phyloP scores from a whole-genome alignment of 37 sponge, comb jelly and placozoan genomes.

The Spongilla lacustris region DNA sequence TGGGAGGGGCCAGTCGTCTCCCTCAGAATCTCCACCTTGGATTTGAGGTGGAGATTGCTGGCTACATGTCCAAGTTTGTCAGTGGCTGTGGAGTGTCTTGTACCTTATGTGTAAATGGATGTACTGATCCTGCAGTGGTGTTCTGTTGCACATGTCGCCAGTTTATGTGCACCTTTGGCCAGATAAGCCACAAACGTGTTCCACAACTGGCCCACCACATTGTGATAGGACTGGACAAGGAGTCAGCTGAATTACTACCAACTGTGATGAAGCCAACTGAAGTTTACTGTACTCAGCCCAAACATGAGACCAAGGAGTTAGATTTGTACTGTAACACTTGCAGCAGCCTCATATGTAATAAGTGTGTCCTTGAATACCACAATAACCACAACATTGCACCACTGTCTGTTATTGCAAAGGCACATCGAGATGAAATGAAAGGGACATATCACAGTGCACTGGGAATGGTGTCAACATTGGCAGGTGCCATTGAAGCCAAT shows the following conservation, averaged over 20 bases:
- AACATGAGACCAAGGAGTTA: neutral
- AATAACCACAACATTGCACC: neutral
- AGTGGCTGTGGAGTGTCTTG: neutral
- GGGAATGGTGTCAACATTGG: neutral
- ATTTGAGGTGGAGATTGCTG: neutral
- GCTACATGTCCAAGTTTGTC: neutral
- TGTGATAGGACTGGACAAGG: neutral
- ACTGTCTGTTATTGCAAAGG: neutral
- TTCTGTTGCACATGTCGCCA: neutral
- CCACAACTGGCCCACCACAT: neutral
- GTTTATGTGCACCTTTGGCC: neutral
- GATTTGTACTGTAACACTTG: neutral
- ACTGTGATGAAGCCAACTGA: neutral
- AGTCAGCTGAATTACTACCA: neutral
- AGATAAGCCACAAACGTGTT: neutral
- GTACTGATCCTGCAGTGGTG: neutral
- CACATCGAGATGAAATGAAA: neutral
- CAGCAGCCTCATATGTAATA: neutral
- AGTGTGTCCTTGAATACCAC: neutral
- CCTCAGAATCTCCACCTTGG: neutral
- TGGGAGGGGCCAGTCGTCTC: neutral
- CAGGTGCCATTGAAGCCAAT: neutral
- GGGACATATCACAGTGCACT: neutral
- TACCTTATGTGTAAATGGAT: neutral
- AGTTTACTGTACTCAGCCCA: neutral